These are phyloP conservation scores for Chamaedrilus cognettii DNA, from an alignment of 2,888 invertebrate genomes.

Conservation along the genomic window DNA sequence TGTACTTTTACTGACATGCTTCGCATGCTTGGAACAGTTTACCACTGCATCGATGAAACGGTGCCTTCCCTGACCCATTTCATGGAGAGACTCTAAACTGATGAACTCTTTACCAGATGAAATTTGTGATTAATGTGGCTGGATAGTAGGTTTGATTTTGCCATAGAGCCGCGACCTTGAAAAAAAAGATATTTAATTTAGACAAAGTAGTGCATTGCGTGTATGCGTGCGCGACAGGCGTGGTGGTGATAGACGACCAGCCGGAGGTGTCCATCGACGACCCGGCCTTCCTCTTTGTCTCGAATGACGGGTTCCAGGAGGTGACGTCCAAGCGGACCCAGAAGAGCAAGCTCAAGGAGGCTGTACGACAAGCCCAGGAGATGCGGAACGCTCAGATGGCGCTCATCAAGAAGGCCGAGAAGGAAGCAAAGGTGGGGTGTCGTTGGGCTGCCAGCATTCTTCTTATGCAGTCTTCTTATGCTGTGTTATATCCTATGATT, in stretches of 20 bases:
- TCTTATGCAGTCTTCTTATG: too few species aligned
- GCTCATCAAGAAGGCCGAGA: conserved; percentile 25
- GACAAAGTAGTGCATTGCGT: background rate
- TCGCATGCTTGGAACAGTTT: too few species aligned
- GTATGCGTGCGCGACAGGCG: conserved; percentile 59
- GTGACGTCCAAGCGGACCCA: conserved; percentile 74
- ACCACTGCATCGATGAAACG: too few species aligned
- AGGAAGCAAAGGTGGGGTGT: conserved; percentile 31
- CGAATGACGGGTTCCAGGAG: conserved; percentile 74
- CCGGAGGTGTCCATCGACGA: conserved; percentile 62
- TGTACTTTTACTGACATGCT: too few species aligned
- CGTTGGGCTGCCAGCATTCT: too few species aligned
- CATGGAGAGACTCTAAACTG: too few species aligned
- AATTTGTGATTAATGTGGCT: too few species aligned
- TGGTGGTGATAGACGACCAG: conserved; percentile 64
- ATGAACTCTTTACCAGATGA: too few species aligned
- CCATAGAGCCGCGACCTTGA: too few species aligned
- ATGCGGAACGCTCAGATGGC: conserved; percentile 33
- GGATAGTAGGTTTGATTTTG: too few species aligned
- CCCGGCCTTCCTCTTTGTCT: conserved; percentile 59
- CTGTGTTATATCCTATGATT: too few species aligned
- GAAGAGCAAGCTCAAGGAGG: conserved; percentile 56
- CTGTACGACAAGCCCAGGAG: conserved; percentile 57
- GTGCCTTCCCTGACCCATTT: too few species aligned
- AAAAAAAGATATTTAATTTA: background rate